A percentile compares a stretch with the other conserved stretches of the same genome.
Evolutionary conservation across 2,113 vertebrate genomes (phyloP).

Genomic region (Cyanoliseus patagonus): DNA sequence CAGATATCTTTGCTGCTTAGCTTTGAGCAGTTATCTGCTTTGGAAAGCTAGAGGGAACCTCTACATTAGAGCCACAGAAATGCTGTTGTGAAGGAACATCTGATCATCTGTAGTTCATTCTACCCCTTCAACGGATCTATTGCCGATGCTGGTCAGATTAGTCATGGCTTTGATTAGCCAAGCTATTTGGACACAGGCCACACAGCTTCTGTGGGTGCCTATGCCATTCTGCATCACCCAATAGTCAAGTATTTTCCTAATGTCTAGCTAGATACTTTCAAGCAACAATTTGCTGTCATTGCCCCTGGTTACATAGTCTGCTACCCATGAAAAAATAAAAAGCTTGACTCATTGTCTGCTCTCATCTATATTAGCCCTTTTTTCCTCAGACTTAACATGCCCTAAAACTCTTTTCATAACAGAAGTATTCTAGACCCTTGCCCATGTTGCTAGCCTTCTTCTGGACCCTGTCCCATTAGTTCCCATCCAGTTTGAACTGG

Average conservation of each 20-base stretch:
- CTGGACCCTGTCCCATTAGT: neutral
- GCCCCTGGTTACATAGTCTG: neutral
- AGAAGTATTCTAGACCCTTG: neutral
- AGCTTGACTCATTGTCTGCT: neutral
- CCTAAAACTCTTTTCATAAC: neutral
- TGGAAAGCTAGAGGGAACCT: neutral
- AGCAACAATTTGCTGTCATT: neutral
- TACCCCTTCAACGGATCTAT: neutral
- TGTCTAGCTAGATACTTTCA: neutral
- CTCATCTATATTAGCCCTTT: neutral
- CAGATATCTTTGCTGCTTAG: neutral
- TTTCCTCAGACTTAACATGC: neutral
- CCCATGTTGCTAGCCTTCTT: neutral
- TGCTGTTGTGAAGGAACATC: neutral
- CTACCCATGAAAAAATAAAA: neutral
- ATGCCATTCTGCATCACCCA: neutral
- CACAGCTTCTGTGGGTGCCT: neutral
- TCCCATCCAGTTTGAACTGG: neutral
- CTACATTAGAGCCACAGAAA: neutral
- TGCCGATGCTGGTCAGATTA: neutral
- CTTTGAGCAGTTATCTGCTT: neutral
- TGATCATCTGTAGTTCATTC: neutral
- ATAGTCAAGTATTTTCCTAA: neutral
- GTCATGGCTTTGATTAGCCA: neutral
- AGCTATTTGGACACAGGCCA: neutral